Base-by-base conservation (phyloP, 64 coral and sea anemone genomes). In the Montipora foliosa region DNA sequence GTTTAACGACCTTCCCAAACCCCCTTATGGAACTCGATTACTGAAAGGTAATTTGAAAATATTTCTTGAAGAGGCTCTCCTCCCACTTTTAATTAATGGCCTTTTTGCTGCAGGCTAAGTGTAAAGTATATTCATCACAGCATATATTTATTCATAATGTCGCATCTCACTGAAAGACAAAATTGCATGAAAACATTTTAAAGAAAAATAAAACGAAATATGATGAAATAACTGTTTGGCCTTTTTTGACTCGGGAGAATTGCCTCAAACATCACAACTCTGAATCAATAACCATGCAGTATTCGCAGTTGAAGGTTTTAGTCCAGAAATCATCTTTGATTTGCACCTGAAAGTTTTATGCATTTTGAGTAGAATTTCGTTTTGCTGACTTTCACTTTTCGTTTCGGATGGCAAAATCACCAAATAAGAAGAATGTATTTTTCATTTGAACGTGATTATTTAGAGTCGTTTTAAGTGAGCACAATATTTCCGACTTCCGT, bases 401-500 rank as follows among this genome's bases (percentile, higher is more conserved):
- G 17, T 71, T 71, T 71, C 11, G 4, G 5, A 15, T 1, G 11
- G 15, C 7, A 71, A 71, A 71, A 71, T 71, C 68, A 24, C 17
- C 68, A 21, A 5, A 71, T 24, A 71, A 71, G 11, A 57, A 8
- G 11, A 57, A 11, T n/a, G 21, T 6, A 5, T 24, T 71, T 62
- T 37, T 62, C 10, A 78, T 46, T 15, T 15, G 4, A 24, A 7
- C 0, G 5, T 71, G 0, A 67, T n/a, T 67, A 67, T 67, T 67
- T 14, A 67, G 62, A 17, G 37, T 37, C 77, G 53, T 64, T 44
- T 64, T 15, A 5, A 24, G 25, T 62, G 37, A 57, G 55, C 24
- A 24, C 58, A 82, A 82, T 82, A 82, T 66, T 64, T 82, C 24
- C 53, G 53, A 57, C 80, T 82, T 66, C 80, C 58, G 29, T 37